Evolutionary conservation across 2,888 invertebrate species (phyloP).

Genomic region (Drosophila testacea): DNA sequence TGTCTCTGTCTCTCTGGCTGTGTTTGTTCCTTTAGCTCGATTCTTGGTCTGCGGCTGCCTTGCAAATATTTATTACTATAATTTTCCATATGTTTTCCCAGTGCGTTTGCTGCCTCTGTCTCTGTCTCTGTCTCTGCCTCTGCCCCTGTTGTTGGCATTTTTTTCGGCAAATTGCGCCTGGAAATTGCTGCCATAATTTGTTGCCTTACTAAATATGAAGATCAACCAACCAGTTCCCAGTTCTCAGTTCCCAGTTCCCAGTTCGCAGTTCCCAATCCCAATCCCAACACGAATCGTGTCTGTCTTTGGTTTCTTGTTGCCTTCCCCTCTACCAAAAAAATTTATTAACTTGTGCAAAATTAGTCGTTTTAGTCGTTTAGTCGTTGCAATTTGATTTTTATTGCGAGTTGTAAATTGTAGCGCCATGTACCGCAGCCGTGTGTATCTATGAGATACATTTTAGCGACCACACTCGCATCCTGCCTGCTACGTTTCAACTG

Average conservation of each 20-base stretch:
- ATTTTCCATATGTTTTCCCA: constrained; percentile 79
- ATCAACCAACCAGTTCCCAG: constrained; percentile 53
- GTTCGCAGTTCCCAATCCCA: constrained; percentile 1
- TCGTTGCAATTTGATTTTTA: constrained; percentile 79
- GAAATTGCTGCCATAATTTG: constrained; percentile 78
- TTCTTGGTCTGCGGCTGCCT: constrained; percentile 5
- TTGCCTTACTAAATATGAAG: constrained; percentile 77
- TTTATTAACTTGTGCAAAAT: constrained; percentile 80
- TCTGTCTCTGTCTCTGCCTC: too few species aligned
- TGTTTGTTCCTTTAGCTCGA: constrained; percentile 45
- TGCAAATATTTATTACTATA: constrained; percentile 78
- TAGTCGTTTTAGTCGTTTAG: constrained; percentile 80
- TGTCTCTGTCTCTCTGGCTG: neutral
- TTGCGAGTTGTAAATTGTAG: constrained; percentile 63
- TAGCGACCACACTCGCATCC: constrained; percentile 34
- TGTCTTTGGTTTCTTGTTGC: constrained; percentile 24
- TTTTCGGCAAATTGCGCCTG: constrained; percentile 77
- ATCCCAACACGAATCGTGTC: constrained; percentile 20
- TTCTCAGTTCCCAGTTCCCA: neutral
- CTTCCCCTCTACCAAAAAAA: constrained; percentile 36
- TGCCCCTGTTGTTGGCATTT: constrained; percentile 6
- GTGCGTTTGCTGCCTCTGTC: constrained; percentile 59
- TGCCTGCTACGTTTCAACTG: constrained; percentile 31
- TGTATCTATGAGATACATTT: constrained; percentile 68
- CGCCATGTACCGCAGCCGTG: constrained; percentile 42